These are phyloP conservation scores for Alloplasta piceator DNA, from an alignment of 2,888 invertebrate genomes.

Conservation along the genomic window DNA sequence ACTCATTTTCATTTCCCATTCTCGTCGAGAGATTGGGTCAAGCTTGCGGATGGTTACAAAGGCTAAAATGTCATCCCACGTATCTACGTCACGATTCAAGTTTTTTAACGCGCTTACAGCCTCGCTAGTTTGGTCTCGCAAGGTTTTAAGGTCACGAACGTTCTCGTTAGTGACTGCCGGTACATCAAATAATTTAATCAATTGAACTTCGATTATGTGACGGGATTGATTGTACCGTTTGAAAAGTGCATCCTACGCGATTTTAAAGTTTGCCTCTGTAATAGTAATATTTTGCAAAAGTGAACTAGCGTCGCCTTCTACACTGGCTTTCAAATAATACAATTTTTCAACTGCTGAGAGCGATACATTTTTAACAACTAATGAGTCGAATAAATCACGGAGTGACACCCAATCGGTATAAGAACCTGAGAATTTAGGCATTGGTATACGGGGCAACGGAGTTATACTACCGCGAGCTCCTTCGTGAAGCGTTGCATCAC, in stretches of 20 bases:
- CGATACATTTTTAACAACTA: conserved; percentile 24
- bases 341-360: conserved; percentile 41
- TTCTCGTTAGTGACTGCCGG: conserved; percentile 18
- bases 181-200: conserved; percentile 18
- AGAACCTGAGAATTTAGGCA: conserved; percentile 25
- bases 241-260: conserved; percentile 24
- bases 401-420: conserved; percentile 28
- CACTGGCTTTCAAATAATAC: conserved; percentile 41
- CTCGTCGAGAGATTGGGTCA: conserved; percentile 27
- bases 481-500: background rate
- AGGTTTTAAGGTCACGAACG: background rate
- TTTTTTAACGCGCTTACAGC: conserved; percentile 14
- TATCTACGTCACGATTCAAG: conserved; percentile 21
- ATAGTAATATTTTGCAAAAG: conserved; percentile 24
- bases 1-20: conserved; percentile 38
- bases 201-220: conserved; percentile 17
- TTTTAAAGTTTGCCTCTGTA: conserved; percentile 34
- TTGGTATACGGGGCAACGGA: conserved; percentile 36
- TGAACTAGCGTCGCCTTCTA: conserved; percentile 20
- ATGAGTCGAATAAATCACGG: conserved; percentile 21
- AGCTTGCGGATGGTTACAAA: conserved; percentile 28
- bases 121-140: conserved; percentile 21
- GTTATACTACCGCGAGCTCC: background rate
- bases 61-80: conserved; percentile 32
- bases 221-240: conserved; percentile 21